Percentiles rank a stretch among this genome's conserved stretches.
Evolutionary conservation across 1,140 invertebrate species (phyloP).

Genomic region (Heliconius hermathena): DNA sequence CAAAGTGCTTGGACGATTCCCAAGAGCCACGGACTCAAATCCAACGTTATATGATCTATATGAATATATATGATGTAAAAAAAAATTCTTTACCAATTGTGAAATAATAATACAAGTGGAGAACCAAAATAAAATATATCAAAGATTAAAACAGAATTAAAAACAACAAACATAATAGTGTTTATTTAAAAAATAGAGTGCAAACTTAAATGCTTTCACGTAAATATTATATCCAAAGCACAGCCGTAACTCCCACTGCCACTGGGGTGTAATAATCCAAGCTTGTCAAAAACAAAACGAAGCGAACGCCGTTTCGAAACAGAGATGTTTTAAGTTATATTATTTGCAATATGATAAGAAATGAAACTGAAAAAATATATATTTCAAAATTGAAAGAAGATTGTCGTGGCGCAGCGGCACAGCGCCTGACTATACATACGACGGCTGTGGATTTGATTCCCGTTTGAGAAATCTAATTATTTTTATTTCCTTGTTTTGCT

Average conservation of each 20-base stretch:
- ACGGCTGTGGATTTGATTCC: not conserved
- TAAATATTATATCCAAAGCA: slow-evolving; percentile 8
- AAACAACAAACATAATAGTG: not conserved
- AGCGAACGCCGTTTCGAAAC: not conserved
- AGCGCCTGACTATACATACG: not conserved
- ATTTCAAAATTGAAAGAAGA: not conserved
- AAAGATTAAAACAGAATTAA: not conserved
- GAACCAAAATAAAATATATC: not conserved
- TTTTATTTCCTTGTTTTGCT: not conserved
- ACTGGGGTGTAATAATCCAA: slow-evolving; percentile 11
- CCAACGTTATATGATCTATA: too few relatives aligned
- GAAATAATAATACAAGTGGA: too few relatives aligned
- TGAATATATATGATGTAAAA: too few relatives aligned
- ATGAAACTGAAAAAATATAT: not conserved
- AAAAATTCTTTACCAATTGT: too few relatives aligned
- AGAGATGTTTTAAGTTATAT: not conserved
- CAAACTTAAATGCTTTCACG: slow-evolving; percentile 6
- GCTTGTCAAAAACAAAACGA: slow-evolving; percentile 9
- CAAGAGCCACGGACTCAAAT: too few relatives aligned
- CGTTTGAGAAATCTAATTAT: not conserved
- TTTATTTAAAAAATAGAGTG: slow-evolving; percentile 11
- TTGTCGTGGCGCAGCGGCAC: not conserved
- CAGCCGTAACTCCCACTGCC: slow-evolving; percentile 9
- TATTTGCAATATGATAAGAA: slow-evolving; percentile 3
- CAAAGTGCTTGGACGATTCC: too few relatives aligned